phyloP scores from a whole-genome alignment of 2,797 vertebrate genomes.

The Rhinatrema bivittatum region DNA sequence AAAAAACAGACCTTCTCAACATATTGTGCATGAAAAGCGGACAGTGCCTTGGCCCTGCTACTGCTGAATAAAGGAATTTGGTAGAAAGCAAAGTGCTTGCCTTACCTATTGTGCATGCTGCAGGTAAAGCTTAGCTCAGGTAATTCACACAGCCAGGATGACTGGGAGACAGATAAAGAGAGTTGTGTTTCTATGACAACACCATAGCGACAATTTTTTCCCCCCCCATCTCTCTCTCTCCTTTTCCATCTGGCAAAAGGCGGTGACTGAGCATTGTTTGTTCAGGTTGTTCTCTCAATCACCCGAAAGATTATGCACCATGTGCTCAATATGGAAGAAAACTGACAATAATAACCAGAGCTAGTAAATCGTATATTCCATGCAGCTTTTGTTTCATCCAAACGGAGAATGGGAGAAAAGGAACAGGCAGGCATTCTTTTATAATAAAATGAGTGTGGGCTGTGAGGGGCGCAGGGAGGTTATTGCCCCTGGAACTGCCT shows the following conservation, averaged over 20 bases:
- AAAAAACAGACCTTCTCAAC: too few species aligned
- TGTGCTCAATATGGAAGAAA: not conserved
- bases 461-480: too few species aligned
- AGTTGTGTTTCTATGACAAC: constrained; percentile 36
- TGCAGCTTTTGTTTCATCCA: not conserved
- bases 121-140: constrained; percentile 31
- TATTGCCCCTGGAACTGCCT: too few species aligned
- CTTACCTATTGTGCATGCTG: not conserved
- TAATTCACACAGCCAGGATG: not conserved
- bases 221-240: constrained; percentile 18
- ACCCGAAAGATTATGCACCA: constrained; percentile 7
- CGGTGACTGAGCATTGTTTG: constrained; percentile 26
- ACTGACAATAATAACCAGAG: not conserved
- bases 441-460: too few species aligned
- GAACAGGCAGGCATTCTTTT: too few species aligned
- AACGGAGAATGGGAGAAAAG: not conserved
- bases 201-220: constrained; percentile 14
- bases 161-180: constrained; percentile 30
- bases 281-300: constrained; percentile 15
- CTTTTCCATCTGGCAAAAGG: constrained; percentile 34
- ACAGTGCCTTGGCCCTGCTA: too few species aligned
- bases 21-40: too few species aligned
- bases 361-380: not conserved
- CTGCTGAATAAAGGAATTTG: too few species aligned
- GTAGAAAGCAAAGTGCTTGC: too few species aligned